phyloP scores from a whole-genome alignment of 2,797 vertebrate species.

The Poeciliopsis gracilis region DNA sequence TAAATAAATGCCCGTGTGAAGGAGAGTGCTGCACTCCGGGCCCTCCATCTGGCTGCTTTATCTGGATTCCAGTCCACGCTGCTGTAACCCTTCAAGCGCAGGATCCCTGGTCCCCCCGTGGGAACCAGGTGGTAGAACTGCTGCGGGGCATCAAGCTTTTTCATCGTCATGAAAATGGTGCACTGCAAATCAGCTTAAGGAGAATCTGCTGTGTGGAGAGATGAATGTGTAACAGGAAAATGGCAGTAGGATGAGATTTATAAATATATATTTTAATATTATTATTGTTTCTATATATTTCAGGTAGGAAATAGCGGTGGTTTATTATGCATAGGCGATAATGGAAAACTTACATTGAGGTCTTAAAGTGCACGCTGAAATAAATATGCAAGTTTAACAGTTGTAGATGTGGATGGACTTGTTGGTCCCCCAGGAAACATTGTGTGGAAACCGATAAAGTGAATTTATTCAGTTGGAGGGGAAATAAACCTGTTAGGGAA shows the following conservation, averaged over 20 bases:
- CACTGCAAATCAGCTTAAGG: conserved; percentile 17
- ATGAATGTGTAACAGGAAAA: conserved; percentile 9
- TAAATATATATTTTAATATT: background rate
- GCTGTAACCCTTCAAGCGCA: conserved; percentile 33
- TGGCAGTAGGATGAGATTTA: background rate
- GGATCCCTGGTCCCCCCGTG: conserved; percentile 16
- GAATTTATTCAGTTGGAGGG: background rate
- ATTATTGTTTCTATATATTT: background rate
- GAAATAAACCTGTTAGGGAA: background rate
- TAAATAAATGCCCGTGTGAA: background rate
- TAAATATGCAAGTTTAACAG: background rate
- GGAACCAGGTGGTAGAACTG: conserved; percentile 20
- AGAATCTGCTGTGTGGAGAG: background rate
- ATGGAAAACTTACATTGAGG: background rate
- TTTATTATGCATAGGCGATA: background rate
- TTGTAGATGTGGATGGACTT: background rate
- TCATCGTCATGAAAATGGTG: conserved; percentile 9
- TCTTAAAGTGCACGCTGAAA: background rate
- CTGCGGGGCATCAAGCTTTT: conserved; percentile 23
- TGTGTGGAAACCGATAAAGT: background rate
- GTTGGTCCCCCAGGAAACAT: conserved; percentile 1
- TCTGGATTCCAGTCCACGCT: conserved; percentile 41
- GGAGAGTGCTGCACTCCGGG: conserved; percentile 2
- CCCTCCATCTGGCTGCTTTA: conserved; percentile 14
- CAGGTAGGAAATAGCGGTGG: background rate